Evolutionary conservation across 2,797 vertebrate species (phyloP).

Genomic region (Pristis pectinata): DNA sequence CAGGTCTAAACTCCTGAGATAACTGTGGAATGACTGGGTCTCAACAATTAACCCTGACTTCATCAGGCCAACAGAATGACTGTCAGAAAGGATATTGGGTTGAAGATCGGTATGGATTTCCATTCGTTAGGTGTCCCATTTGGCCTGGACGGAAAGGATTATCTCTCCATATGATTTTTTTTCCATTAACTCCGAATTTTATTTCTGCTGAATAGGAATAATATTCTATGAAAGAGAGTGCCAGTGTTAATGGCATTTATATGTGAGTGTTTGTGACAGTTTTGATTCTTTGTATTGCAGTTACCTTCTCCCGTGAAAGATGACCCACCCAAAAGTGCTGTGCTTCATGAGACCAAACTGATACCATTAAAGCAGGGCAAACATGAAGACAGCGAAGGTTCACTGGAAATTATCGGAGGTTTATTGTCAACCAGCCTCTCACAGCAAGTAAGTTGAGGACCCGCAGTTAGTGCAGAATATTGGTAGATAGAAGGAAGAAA

Average conservation of each 20-base stretch:
- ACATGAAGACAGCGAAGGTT: not conserved
- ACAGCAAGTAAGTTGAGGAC: not conserved
- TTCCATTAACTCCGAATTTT: not conserved
- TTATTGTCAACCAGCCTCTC: not conserved
- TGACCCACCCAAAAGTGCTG: not conserved
- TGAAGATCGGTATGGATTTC: no score
- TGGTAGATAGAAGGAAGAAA: no score
- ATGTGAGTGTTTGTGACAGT: not conserved
- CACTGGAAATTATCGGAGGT: not conserved
- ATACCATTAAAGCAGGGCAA: no score
- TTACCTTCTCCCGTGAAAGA: not conserved
- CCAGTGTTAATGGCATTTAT: not conserved
- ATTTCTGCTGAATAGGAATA: not conserved
- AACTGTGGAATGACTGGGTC: no score
- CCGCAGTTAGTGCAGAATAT: not conserved
- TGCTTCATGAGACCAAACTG: not conserved
- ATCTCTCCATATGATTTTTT: not conserved
- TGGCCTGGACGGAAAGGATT: not conserved
- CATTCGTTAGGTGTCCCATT: no score
- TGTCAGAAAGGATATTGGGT: no score
- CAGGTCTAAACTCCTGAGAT: no score
- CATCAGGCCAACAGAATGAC: no score
- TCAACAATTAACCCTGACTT: no score
- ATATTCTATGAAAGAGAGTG: not conserved
- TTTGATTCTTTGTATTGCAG: slow-evolving; percentile 1